These are phyloP conservation scores for Apogon hyalosoma DNA, from an alignment of 2,797 vertebrate genomes.

Conservation along the genomic window DNA sequence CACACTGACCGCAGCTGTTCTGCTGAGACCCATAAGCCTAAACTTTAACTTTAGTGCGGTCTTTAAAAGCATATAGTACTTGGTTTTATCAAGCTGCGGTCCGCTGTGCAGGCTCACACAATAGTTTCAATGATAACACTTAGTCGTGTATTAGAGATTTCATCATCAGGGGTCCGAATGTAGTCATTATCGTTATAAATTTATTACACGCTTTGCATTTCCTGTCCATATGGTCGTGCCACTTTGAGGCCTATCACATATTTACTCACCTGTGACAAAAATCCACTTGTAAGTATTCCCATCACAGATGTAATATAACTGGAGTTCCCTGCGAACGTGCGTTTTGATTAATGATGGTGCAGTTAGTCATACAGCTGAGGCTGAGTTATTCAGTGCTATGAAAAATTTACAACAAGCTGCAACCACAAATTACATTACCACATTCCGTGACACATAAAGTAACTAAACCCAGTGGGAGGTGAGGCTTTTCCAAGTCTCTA, in stretches of 20 bases:
- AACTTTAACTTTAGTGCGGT: no score
- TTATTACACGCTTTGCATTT: background rate
- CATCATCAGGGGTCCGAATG: no score
- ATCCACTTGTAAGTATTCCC: background rate
- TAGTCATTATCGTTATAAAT: no score
- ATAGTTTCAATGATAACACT: no score
- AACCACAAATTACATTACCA: conserved; percentile 3
- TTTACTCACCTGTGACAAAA: background rate
- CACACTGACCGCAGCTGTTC: no score
- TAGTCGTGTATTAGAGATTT: no score
- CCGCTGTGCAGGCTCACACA: no score
- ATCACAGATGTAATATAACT: background rate
- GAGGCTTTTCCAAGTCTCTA: conserved; percentile 2
- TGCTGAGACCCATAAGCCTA: no score
- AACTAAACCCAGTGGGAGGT: conserved; percentile 1
- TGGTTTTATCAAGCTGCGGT: no score
- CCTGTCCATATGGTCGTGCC: background rate
- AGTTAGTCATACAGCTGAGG: background rate
- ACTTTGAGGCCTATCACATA: background rate
- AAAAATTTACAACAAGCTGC: conserved; percentile 13
- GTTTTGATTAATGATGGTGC: conserved; percentile 12
- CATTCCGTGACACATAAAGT: background rate
- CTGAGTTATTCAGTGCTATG: conserved; percentile 5
- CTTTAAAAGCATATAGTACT: no score
- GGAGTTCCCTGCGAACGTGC: background rate